Conservation (phyloP, 2,888 invertebrate genomes). For the Chrysolina oricalcia region DNA sequence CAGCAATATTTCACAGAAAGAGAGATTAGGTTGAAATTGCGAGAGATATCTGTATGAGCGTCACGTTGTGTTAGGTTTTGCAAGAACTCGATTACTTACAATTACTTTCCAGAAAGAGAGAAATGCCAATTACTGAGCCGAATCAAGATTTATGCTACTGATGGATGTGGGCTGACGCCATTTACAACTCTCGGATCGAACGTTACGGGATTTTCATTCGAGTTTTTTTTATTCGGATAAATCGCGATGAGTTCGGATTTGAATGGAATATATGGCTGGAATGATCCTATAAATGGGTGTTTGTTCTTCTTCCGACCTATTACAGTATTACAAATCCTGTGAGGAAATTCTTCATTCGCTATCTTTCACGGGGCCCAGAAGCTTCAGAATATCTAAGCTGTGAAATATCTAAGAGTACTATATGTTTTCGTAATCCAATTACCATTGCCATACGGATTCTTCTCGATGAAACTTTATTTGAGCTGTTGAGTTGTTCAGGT, state of each 20-base stretch:
- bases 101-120: slow-evolving; percentile 24
- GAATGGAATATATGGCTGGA: slow-evolving; percentile 2
- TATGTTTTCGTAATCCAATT: too few species aligned
- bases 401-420: too few species aligned
- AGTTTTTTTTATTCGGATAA: slow-evolving; percentile 8
- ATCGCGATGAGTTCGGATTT: slow-evolving; percentile 16
- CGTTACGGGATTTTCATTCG: slow-evolving; percentile 7
- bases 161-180: slow-evolving; percentile 11
- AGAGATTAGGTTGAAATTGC: slow-evolving; percentile 42
- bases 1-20: slow-evolving; percentile 32
- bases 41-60: slow-evolving; percentile 34
- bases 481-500: too few species aligned
- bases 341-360: too few species aligned
- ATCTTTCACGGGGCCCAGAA: too few species aligned
- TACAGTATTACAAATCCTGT: too few species aligned
- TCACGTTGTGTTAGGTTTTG: slow-evolving; percentile 40
- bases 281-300: background rate
- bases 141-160: slow-evolving; percentile 27
- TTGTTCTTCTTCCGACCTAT: background rate
- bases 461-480: too few species aligned
- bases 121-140: slow-evolving; percentile 24
- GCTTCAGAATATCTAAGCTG: too few species aligned
- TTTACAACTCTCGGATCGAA: slow-evolving; percentile 15
- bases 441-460: too few species aligned
- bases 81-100: slow-evolving; percentile 39